phyloP scores from a whole-genome alignment of 2,888 invertebrate species.

The Drosophila aldrichi region DNA sequence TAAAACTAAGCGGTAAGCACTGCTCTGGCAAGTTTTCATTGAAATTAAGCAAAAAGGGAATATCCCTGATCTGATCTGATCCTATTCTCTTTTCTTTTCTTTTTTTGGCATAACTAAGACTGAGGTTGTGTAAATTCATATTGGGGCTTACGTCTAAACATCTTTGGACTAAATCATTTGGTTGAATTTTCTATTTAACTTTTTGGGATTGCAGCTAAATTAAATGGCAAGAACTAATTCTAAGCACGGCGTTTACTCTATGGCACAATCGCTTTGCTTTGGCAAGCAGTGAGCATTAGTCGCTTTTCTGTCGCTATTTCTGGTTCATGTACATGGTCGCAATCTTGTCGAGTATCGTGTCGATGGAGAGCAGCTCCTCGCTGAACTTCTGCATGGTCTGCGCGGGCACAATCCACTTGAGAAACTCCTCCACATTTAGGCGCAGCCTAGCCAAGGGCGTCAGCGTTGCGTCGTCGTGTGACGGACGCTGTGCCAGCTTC shows the following conservation, averaged over 20 bases:
- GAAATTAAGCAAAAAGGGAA: constrained; percentile 12
- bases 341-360: constrained; percentile 90
- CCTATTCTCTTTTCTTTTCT: constrained; percentile 17
- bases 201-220: constrained; percentile 44
- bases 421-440: constrained; percentile 91
- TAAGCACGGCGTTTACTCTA: constrained; percentile 51
- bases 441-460: constrained; percentile 89
- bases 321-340: constrained; percentile 83
- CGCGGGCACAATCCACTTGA: constrained; percentile 93
- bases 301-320: constrained; percentile 55
- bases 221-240: constrained; percentile 74
- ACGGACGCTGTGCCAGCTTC: constrained; percentile 89
- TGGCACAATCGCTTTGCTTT: constrained; percentile 58
- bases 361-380: constrained; percentile 90
- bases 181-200: constrained; percentile 53
- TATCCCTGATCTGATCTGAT: constrained; percentile 21
- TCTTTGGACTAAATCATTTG: constrained; percentile 73
- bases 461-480: constrained; percentile 87
- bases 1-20: constrained; percentile 27
- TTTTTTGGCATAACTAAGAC: constrained; percentile 58
- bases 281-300: constrained; percentile 2
- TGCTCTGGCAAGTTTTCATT: constrained; percentile 68
- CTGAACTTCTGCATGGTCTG: constrained; percentile 91
- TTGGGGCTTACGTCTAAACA: constrained; percentile 40
- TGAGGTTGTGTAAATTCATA: constrained; percentile 40